Percentiles rank a stretch among this genome's conserved stretches.
These are phyloP conservation scores for Tanypteryx hageni DNA, from an alignment of 2,888 invertebrate genomes.

Conservation along the genomic window DNA sequence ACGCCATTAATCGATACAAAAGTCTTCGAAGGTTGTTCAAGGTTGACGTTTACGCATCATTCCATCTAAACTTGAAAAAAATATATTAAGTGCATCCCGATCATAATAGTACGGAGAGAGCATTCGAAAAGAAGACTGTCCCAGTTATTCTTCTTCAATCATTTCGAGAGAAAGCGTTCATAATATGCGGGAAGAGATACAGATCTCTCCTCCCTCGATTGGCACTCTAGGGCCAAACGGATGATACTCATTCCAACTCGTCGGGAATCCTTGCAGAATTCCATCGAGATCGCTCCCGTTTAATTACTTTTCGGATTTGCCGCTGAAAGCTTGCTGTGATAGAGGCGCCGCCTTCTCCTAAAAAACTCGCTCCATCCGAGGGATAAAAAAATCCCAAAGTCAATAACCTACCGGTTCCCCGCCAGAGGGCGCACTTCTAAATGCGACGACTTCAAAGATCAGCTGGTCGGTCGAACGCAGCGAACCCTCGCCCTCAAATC, in stretches of 20 bases:
- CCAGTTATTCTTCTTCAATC: background rate
- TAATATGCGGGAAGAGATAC: background rate
- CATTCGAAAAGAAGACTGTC: background rate
- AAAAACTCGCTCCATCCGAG: slow-evolving; percentile 1
- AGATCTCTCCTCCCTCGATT: background rate
- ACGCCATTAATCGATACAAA: background rate
- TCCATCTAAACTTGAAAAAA: background rate
- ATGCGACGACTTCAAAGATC: background rate
- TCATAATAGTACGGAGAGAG: background rate
- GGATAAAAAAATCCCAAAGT: background rate
- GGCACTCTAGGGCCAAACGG: background rate
- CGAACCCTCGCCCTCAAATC: background rate
- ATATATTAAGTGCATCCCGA: background rate
- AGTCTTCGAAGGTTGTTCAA: background rate
- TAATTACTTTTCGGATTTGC: background rate
- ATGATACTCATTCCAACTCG: background rate
- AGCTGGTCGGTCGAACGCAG: background rate
- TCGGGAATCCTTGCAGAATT: background rate
- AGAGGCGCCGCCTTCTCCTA: background rate
- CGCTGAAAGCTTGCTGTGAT: background rate
- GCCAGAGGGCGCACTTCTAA: background rate
- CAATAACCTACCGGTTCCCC: background rate
- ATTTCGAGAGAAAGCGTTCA: background rate
- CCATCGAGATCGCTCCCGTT: slow-evolving; percentile 2
- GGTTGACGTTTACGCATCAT: background rate